Evolutionary conservation across 2,113 vertebrate genomes (phyloP), one percentile per base, ranked within the genome.

Genomic region (Ellobius talpinus): DNA sequence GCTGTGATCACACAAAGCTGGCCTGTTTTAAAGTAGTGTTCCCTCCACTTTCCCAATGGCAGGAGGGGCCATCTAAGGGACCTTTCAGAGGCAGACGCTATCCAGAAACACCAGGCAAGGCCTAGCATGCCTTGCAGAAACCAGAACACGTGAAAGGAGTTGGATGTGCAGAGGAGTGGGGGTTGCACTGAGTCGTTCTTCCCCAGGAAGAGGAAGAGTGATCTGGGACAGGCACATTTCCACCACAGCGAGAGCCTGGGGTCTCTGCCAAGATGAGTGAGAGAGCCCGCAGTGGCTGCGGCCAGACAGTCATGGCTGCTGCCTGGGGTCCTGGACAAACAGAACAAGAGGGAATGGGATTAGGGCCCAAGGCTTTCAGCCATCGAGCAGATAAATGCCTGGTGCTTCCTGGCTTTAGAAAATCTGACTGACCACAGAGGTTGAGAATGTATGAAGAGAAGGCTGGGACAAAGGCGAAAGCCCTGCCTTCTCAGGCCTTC

Each of bases 221-320:
- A 79, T 8, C 70, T 50, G 82, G 6, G 42, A 19, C 16, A 91
- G 55, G 55, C 58, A 68, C n/a, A 14, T 1, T 47, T 23, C 47
- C 39, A 39, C 36, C 31, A 13, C 52, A 47, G 21, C 0, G 31
- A 26, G 24, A 78, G 52, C 11, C 9, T 2, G 0, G 8, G 3
- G 17, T 81, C 36, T 94, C 87, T 70, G 45, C 63, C 77, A 61
- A 31, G 72, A 58, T 1, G 3, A 14, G 16, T 33, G 58, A 58
- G 68, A 82, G 26, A 70, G 52, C 17, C 90, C 14, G 29, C 73
- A 55, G 0, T 4, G 5, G 11, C 90, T 72, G 31, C 0, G 0
- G 39, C 50, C 36, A 65, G 3, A 9, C 19, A 3, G 52, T 31
- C 65, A 24, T 14, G 17, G 66, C 89, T 45, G 58, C 66, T 45